A percentile compares a stretch with the other conserved stretches of the same genome.
Evolutionary conservation across 2,888 invertebrate species (phyloP).

Genomic region (Drosophila lutescens): DNA sequence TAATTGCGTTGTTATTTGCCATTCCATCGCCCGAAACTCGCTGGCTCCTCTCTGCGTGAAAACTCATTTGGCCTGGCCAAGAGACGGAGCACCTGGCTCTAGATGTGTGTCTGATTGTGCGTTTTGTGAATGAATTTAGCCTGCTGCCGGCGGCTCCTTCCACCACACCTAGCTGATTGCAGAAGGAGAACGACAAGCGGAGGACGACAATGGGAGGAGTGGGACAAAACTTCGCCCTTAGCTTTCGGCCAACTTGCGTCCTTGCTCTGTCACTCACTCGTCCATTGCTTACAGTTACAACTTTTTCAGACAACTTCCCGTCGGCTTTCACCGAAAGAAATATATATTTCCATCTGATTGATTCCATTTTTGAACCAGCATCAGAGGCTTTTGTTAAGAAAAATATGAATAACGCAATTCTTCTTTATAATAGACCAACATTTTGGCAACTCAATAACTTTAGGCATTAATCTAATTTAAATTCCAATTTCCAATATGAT

Average conservation of each 20-base stretch:
- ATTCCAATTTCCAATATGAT: not conserved
- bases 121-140: conserved; percentile 67
- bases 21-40: conserved; percentile 12
- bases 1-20: conserved; percentile 72
- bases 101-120: conserved; percentile 43
- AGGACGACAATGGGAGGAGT: conserved; percentile 62
- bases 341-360: not conserved
- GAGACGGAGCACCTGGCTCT: conserved; percentile 24
- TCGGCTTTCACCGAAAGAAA: conserved; percentile 3
- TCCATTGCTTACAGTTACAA: conserved; percentile 66
- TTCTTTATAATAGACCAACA: not conserved
- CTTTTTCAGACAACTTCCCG: conserved; percentile 41
- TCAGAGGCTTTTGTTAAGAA: not conserved
- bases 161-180: conserved; percentile 22
- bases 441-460: not conserved
- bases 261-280: conserved; percentile 40
- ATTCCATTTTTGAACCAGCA: not conserved
- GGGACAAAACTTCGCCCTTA: conserved; percentile 68
- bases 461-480: no score
- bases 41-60: conserved; percentile 23
- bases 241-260: conserved; percentile 33
- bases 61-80: conserved; percentile 59
- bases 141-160: conserved; percentile 8
- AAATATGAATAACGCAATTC: not conserved
- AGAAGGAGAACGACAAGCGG: conserved; percentile 18